These are phyloP conservation scores for Euplagia quadripunctaria DNA, from an alignment of 2,888 invertebrate species.

Conservation along the genomic window DNA sequence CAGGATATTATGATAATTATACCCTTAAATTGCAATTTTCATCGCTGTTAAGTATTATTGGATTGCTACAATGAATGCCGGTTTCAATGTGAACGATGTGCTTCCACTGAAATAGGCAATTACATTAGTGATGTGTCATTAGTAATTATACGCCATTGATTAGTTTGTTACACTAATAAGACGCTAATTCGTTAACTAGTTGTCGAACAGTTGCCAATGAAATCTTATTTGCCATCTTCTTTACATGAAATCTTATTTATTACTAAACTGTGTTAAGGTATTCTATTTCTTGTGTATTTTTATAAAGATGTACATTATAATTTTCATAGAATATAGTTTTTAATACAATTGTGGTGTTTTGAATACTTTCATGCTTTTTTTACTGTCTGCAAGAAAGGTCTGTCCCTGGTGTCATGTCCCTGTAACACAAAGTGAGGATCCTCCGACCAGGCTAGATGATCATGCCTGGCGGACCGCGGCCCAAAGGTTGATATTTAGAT, in stretches of 20 bases:
- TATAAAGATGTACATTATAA: background rate
- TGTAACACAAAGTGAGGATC: no score
- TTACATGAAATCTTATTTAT: no score
- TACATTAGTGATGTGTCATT: background rate
- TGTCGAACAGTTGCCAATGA: background rate
- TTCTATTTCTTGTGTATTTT: background rate
- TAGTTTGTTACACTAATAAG: background rate
- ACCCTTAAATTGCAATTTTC: no score
- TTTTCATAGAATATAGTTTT: background rate
- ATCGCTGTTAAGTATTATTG: background rate
- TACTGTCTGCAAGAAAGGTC: no score
- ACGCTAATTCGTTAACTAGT: background rate
- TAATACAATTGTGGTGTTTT: background rate
- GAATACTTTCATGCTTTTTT: background rate
- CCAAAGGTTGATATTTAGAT: no score
- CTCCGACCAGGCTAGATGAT: no score
- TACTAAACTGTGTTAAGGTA: no score
- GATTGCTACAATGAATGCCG: background rate
- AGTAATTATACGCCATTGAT: conserved; percentile 7
- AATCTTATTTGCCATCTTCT: no score
- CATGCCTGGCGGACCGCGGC: no score
- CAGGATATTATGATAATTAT: no score
- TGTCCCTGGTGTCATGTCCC: no score
- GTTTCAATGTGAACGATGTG: background rate
- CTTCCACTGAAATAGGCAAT: background rate